Evolutionary conservation across 2,888 invertebrate species (phyloP), one percentile per base, ranked within the genome.

Genomic region (Saturnia japonica): DNA sequence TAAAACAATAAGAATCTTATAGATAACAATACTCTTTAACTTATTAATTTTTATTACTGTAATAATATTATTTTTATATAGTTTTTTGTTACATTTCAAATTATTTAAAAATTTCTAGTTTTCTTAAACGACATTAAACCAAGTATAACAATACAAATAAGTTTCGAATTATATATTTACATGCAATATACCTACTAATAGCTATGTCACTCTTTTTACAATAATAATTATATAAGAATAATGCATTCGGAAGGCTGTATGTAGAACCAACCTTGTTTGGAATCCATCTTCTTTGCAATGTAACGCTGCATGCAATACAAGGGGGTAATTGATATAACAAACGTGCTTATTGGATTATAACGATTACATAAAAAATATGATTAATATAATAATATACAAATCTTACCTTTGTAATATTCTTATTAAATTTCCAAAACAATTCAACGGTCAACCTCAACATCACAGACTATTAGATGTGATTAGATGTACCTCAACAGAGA

Each of bases 241-340:
- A 70, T 70, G 54, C n/a, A 43, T 69, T 62, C 34, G 47, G 47
- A 64, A 66, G 84, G 84, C 85, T 81, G 82, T 79, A 76, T 81
- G 82, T 79, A 76, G 77, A 84, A 92, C 94, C 89, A 92, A 94
- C 94, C 94, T 94, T 88, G 90, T 80, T 87, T 90, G 72, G 91
- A 86, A 86, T 94, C 94, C 94, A 94, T 94, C 91, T 90, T 90
- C 86, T 82, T 78, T 80, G 85, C 83, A 86, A 87, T 82, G 84
- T 83, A 85, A 88, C 86, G 94, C 94, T 92, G 94, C 94, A 94
- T 94, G 94, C 94, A 91, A 94, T 90, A 88, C 79, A 82, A 88
- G 85, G 91, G n/a, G 89, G 90, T 85, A 77, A 84, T 80, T 83
- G 76, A 85, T 89, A 85, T 87, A 82, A 85, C 81, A 82, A 80